Evolutionary conservation across 1,140 invertebrate genomes (phyloP), one percentile per base, ranked within the genome.

Genomic region (Lycorma delicatula): DNA sequence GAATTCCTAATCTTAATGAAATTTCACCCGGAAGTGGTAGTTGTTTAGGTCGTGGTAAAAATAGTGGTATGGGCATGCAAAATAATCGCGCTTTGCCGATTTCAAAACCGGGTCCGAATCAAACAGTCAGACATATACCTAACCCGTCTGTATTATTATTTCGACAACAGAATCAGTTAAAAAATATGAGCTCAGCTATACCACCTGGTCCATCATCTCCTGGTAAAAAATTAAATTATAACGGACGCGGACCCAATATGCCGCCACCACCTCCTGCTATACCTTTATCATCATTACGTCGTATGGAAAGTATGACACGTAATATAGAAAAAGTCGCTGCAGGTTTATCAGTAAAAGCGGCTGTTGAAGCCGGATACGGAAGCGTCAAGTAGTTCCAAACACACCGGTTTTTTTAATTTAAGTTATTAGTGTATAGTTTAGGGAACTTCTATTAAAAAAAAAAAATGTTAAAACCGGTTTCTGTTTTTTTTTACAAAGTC

Each of bases 91-190:
- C 16, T 18, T 4, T 13, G 1, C 41, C 38, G 25, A 36, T 26
- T 12, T 38, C 54, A 13, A 68, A 68, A 48, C 68, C 67, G 3
- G 61, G 60, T 7, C 70, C 68, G 20, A 73, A 71, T 60, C 70
- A 71, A 52, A 64, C 54, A 26, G 68, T 73, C 2, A 55, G 71
- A 11, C 70, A 72, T 48, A 73, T 73, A 48, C 70, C 71, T 2
- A 72, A 72, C 58, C 71, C 71, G 9, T 70, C 69, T 0, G 63
- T 66, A 1, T 51, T 71, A 11, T 61, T 69, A 28, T 65, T 62
- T 53, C 61, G 69, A 47, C 63, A 66, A 27, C 61, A 65, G 16
- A 58, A 22, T 5, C 26, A 29, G 46, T 12, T 26, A 50, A 2
- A 58, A 49, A 18, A 38, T 5, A 27, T n/a, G 6, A n/a, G 9